Conservation (phyloP, 2,797 vertebrate genomes). For the Aphelocoma californica region DNA sequence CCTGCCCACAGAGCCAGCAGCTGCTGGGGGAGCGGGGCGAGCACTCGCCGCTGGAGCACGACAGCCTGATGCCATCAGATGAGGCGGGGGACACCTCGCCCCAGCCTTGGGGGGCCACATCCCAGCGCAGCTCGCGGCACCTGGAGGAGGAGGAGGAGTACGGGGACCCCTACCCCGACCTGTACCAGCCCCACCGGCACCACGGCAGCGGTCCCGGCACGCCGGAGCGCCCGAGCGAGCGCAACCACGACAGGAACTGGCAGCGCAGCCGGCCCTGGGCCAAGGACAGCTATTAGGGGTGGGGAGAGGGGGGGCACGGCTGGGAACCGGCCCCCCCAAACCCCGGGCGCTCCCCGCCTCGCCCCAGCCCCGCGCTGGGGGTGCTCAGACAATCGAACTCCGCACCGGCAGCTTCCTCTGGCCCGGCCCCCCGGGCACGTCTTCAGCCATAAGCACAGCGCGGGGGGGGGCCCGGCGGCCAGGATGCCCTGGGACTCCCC, state of each 20-base stretch:
- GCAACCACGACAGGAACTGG: slow-evolving; percentile 88
- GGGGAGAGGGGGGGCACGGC: not conserved
- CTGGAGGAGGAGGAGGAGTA: slow-evolving; percentile 84
- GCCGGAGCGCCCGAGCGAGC: slow-evolving; percentile 84
- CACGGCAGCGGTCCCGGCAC: slow-evolving; percentile 82
- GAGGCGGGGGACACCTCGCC: slow-evolving; percentile 90
- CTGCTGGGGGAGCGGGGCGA: slow-evolving; percentile 82
- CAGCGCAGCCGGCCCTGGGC: slow-evolving; percentile 92
- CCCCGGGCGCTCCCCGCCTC: not conserved
- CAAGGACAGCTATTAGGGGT: slow-evolving; percentile 90
- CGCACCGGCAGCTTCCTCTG: slow-evolving; percentile 17
- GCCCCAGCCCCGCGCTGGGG: slow-evolving; percentile 14
- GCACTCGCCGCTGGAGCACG: slow-evolving; percentile 89
- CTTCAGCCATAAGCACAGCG: slow-evolving; percentile 49
- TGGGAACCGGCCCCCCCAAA: not conserved
- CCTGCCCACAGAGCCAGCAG: slow-evolving; percentile 82
- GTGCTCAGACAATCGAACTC: slow-evolving; percentile 56
- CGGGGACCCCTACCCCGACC: slow-evolving; percentile 84
- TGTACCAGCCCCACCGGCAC: slow-evolving; percentile 87
- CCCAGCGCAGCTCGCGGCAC: slow-evolving; percentile 82
- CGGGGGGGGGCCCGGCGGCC: not conserved
- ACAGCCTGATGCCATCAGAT: slow-evolving; percentile 94
- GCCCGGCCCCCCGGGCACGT: not conserved
- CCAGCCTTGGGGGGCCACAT: slow-evolving; percentile 77
- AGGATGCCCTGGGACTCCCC: not conserved